phyloP scores from a whole-genome alignment of 2,888 invertebrate genomes.

The Bhutanitis thaidina region DNA sequence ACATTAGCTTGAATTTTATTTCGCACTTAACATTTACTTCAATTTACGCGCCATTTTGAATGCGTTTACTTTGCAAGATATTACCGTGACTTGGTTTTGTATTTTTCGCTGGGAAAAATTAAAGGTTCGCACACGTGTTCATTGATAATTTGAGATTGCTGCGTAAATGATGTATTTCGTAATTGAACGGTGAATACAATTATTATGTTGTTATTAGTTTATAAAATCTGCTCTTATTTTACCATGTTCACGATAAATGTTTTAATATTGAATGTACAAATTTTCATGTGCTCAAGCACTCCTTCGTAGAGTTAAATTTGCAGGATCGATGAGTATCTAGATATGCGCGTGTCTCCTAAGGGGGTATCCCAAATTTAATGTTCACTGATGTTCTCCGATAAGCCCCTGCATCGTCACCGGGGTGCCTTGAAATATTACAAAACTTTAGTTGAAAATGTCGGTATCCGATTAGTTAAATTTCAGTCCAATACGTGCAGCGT shows the following conservation, averaged over 20 bases:
- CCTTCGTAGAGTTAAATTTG: not conserved
- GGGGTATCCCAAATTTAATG: not conserved
- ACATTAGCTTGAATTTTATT: not conserved
- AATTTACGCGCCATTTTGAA: constrained; percentile 3
- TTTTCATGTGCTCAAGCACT: too few relatives aligned
- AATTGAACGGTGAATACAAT: not conserved
- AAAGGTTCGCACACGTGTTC: constrained; percentile 5
- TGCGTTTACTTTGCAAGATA: constrained; percentile 2
- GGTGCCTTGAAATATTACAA: not conserved
- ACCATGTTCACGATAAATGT: too few relatives aligned
- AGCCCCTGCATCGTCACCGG: not conserved
- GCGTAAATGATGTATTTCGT: constrained; percentile 10
- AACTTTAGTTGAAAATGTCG: not conserved
- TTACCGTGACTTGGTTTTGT: constrained; percentile 11
- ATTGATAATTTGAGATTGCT: constrained; percentile 17
- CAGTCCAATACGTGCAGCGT: not conserved
- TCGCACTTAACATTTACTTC: not conserved
- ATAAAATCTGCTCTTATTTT: not conserved
- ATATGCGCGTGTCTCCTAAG: not conserved
- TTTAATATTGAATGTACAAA: too few relatives aligned
- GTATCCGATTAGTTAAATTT: not conserved
- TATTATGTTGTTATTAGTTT: not conserved
- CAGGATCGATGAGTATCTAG: not conserved
- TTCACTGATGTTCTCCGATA: not conserved
- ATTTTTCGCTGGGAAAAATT: constrained; percentile 7